Evolutionary conservation across 2,797 vertebrate genomes (phyloP), one percentile per base, ranked within the genome.

Genomic region (Enteromius thamalakanensis): DNA sequence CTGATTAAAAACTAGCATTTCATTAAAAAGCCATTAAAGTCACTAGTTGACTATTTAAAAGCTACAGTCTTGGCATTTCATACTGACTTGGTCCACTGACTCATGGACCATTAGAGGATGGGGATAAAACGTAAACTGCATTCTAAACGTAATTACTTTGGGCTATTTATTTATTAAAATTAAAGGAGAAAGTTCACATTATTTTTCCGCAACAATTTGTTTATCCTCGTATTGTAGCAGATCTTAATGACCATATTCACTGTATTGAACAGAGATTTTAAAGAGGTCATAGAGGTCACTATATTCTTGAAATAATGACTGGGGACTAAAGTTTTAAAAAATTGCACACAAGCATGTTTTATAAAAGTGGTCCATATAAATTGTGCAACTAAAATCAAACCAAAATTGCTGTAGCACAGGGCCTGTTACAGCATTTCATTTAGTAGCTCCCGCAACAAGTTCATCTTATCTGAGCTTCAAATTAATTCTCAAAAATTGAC

Each of bases 11-110:
- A 74, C 29, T 23, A 67, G 29, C 19, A 60, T 53, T 51, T 82
- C 74, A 88, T 89, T 87, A 81, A 89, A 88, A 47, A 79, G 29
- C 1, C 42, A 83, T 83, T 85, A 51, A 79, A 70, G 76, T 70
- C 40, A 58, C 76, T 51, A 23, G 75, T 23, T 49, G n/a, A 53
- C 53, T 62, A 75, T 75, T 74, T 79, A 60, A 72, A 79, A 49
- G 45, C 15, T 32, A 58, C 32, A 34, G n/a, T 47, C 55, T 72
- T 71, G 40, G 19, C 17, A 68, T 72, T 67, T 60, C 60, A 58
- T 40, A 75, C 78, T 69, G 29, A 75, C 71, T 79, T 14, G 65
- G 40, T 55, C 17, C 40, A 40, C 37, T 40, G 37, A 40, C 37
- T 51, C 29, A 37, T 23, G 19, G 4, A 37, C 9, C 7, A 65